Evolutionary conservation across 2,888 invertebrate genomes (phyloP).

Genomic region (Neria commutata): DNA sequence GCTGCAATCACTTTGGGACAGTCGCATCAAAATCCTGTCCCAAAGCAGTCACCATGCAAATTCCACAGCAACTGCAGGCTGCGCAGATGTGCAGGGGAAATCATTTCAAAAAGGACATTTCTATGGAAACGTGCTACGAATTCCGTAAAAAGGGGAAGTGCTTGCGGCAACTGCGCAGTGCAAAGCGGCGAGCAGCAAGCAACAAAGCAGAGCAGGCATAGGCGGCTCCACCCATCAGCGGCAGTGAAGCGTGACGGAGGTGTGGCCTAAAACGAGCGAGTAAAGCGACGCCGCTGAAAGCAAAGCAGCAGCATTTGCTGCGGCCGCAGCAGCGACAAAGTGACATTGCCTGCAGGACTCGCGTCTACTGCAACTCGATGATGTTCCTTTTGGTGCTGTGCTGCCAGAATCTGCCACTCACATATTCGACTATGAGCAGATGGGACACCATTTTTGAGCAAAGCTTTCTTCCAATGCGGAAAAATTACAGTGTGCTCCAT

Average conservation of each 20-base stretch:
- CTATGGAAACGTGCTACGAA: slow-evolving; percentile 16
- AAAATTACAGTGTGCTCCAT: neutral
- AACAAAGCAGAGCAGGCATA: slow-evolving; percentile 22
- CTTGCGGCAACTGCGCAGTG: slow-evolving; percentile 8
- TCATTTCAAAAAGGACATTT: neutral
- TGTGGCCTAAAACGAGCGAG: slow-evolving; percentile 39
- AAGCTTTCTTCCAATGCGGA: too few species aligned
- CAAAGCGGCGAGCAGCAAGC: neutral
- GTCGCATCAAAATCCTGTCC: slow-evolving; percentile 36
- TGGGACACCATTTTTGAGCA: too few species aligned
- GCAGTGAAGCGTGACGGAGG: slow-evolving; percentile 22
- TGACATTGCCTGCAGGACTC: too few species aligned
- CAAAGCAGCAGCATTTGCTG: slow-evolving; percentile 33
- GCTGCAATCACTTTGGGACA: neutral
- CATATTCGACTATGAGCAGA: too few species aligned
- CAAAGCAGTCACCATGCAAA: slow-evolving; percentile 35
- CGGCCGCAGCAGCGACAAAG: slow-evolving; percentile 27
- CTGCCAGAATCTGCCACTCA: too few species aligned
- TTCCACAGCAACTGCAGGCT: too few species aligned
- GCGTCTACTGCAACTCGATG: too few species aligned
- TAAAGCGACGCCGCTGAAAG: slow-evolving; percentile 34
- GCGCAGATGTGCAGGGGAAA: neutral
- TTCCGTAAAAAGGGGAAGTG: slow-evolving; percentile 15
- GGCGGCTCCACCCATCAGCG: neutral
- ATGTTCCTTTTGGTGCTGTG: too few species aligned